phyloP scores from a whole-genome alignment of 2,888 invertebrate species.

The Entomobrya proxima region DNA sequence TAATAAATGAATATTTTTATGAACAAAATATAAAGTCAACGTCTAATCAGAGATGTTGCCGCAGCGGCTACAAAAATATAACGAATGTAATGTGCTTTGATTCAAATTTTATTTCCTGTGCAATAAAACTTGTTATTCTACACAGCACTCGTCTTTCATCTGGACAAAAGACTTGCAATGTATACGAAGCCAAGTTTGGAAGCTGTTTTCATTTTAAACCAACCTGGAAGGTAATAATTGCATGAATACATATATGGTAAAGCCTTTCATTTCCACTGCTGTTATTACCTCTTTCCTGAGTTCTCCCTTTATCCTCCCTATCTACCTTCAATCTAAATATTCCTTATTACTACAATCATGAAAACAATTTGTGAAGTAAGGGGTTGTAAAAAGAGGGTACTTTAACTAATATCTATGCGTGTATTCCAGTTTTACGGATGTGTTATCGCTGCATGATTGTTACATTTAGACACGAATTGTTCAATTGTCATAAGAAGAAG shows the following conservation, averaged over 20 bases:
- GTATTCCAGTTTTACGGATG: background rate
- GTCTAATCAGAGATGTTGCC: no score
- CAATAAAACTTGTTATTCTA: background rate
- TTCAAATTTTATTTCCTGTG: slow-evolving; percentile 4
- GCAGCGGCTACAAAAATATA: background rate
- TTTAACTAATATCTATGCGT: background rate
- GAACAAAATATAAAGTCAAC: no score
- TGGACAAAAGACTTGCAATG: background rate
- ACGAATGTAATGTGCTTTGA: background rate
- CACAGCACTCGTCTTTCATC: no score
- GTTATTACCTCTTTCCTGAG: background rate
- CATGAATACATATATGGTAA: slow-evolving; percentile 48
- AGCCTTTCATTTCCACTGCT: slow-evolving; percentile 34
- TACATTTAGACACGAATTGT: slow-evolving; percentile 21
- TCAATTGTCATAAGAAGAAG: background rate
- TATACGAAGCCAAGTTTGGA: background rate
- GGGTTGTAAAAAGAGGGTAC: slow-evolving; percentile 23
- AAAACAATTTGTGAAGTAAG: slow-evolving; percentile 30
- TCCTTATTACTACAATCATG: background rate
- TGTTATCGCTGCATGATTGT: background rate
- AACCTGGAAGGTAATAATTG: slow-evolving; percentile 45
- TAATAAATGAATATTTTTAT: no score
- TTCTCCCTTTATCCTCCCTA: background rate
- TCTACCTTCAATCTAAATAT: background rate
- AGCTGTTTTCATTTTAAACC: slow-evolving; percentile 12